Percentiles rank a stretch among this genome's conserved stretches.
Conservation (phyloP, 2,797 vertebrate species). For the Dendrocincla fuliginosa region DNA sequence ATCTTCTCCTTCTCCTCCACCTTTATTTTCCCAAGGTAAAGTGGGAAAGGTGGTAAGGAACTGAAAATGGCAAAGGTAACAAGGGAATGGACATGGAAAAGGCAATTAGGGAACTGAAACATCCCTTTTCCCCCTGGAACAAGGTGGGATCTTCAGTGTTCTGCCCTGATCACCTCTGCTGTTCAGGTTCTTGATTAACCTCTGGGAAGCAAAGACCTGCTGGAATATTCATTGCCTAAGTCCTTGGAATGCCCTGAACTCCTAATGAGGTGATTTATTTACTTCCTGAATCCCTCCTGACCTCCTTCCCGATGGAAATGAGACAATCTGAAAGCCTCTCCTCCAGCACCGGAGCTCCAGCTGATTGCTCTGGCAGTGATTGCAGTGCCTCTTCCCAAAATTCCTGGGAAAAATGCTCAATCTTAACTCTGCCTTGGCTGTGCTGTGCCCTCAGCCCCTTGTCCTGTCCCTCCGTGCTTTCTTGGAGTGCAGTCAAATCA, state of each 20-base stretch:
- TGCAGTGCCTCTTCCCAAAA: not conserved
- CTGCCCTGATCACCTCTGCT: not conserved
- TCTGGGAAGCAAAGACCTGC: not conserved
- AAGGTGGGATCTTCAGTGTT: not conserved
- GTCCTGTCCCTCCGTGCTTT: not conserved
- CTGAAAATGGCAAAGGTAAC: too few species aligned
- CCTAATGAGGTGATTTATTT: not conserved
- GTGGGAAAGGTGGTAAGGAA: not conserved
- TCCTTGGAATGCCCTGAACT: not conserved
- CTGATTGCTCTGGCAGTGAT: not conserved
- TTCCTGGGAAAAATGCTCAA: not conserved
- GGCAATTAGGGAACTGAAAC: not conserved
- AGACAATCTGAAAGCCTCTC: not conserved
- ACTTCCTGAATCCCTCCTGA: slow-evolving; percentile 9
- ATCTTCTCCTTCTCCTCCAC: not conserved
- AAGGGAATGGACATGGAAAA: not conserved
- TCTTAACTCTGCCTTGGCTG: not conserved
- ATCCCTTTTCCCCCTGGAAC: not conserved
- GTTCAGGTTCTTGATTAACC: not conserved
- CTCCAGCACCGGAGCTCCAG: not conserved
- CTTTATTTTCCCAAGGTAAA: not conserved
- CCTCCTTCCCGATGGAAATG: slow-evolving; percentile 17
- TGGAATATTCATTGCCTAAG: not conserved
- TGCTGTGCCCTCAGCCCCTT: not conserved
- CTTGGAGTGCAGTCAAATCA: too few species aligned